Percentiles rank a stretch among this genome's conserved stretches.
phyloP scores from a whole-genome alignment of 2,797 vertebrate species.

The Gephyroberyx darwinii region DNA sequence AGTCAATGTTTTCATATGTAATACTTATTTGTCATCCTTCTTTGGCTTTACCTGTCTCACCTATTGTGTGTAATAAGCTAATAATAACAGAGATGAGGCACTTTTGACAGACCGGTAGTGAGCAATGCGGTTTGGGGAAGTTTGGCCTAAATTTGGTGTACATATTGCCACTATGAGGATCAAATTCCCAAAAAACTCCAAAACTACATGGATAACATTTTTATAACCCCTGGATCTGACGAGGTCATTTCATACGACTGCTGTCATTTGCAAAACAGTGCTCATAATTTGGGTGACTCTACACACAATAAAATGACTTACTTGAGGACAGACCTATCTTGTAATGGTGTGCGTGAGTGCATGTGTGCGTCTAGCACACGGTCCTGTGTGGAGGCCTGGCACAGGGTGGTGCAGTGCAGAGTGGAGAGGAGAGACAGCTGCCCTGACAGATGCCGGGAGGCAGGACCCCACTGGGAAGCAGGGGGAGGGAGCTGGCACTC shows the following conservation, averaged over 20 bases:
- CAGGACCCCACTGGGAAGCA: conserved; percentile 87
- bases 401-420: conserved; percentile 80
- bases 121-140: too few species aligned
- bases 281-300: conserved; percentile 7
- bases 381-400: conserved; percentile 81
- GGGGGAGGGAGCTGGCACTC: conserved; percentile 85
- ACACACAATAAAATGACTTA: conserved; percentile 12
- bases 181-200: conserved; percentile 10
- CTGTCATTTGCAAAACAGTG: not conserved
- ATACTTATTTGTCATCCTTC: too few species aligned
- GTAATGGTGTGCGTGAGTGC: conserved; percentile 52
- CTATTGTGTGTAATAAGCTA: too few species aligned
- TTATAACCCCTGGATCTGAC: not conserved
- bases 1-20: too few species aligned
- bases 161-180: too few species aligned
- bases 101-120: too few species aligned
- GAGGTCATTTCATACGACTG: conserved; percentile 9
- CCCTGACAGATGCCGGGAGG: conserved; percentile 88
- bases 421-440: conserved; percentile 84
- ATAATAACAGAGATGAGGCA: too few species aligned
- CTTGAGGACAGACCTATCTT: conserved; percentile 10
- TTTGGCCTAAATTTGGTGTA: too few species aligned
- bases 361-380: conserved; percentile 57
- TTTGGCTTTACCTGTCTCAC: too few species aligned
- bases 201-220: conserved; percentile 3